Evolutionary conservation across 2,888 invertebrate genomes (phyloP), one percentile per base, ranked within the genome.

Genomic region (Arrhopalites spinosus): DNA sequence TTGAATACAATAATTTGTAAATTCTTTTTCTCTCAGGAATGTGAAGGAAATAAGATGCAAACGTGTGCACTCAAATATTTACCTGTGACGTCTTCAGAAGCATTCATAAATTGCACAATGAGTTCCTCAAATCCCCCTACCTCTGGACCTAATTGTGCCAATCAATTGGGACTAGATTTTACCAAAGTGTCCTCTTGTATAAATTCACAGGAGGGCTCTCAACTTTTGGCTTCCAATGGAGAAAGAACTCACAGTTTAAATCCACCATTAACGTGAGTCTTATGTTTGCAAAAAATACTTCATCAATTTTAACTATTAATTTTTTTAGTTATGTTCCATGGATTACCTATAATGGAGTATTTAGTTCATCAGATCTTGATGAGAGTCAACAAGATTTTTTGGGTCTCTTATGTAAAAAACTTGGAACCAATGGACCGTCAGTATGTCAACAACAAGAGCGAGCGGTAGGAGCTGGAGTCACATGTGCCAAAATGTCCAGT

Each of bases 31-130:
- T 73, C 74, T 20, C 77, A 78, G 20, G 84, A 84, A 78, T 84
- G 84, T 73, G 78, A 79, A 20, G 83, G 83, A 36, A 84, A 84
- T 77, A 82, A 78, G 78, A 79, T 83, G 45, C 83, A 83, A 27
- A 80, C 83, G 1, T 84, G 84, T 77, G 84, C 83, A 7, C 67
- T 84, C 47, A 75, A 79, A 13, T 77, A 81, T 29, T 77, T 83
- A 30, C 77, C 81, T 11, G 75, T 78, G 29, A 78, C 81, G 23
- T 77, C 80, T 68, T 61, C 76, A 25, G 78, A 83, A 45, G 81
- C 81, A 11, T 84, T 84, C 63, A 80, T 84, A 15, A 80, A 82
- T 74, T 84, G 84, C 69, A 77, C 80, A 25, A 83, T 84, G 81
- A 77, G 79, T 8, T 72, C 78, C 15, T 74, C 77, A 29, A 56